These are phyloP conservation scores for Iguana delicatissima DNA, from an alignment of 2,797 vertebrate species.

Conservation along the genomic window DNA sequence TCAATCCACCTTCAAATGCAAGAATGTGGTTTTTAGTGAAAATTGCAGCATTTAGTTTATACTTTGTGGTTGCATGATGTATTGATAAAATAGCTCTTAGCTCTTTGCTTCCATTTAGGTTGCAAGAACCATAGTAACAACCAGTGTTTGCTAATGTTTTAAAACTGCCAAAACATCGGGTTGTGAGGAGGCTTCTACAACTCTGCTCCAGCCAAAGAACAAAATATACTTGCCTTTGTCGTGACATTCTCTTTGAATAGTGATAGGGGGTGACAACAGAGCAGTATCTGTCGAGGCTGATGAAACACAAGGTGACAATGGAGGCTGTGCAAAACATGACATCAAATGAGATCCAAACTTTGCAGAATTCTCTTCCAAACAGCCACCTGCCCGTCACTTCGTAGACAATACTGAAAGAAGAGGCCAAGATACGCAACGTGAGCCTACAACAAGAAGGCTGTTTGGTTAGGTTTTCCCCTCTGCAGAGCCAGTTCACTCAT, in stretches of 20 bases:
- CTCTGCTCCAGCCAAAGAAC: not conserved
- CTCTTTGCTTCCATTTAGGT: not conserved
- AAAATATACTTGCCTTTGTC: slow-evolving; percentile 69
- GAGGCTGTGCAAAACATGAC: slow-evolving; percentile 91
- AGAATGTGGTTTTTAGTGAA: not conserved
- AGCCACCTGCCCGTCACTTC: slow-evolving; percentile 80
- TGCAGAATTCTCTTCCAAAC: slow-evolving; percentile 83
- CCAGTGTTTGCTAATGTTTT: not conserved
- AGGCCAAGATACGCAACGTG: not conserved
- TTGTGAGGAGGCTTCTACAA: not conserved
- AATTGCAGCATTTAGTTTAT: not conserved
- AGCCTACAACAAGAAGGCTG: not conserved
- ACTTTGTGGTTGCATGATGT: not conserved
- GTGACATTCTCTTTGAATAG: slow-evolving; percentile 80
- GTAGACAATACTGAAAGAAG: slow-evolving; percentile 74
- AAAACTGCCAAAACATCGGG: not conserved
- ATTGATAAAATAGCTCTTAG: not conserved
- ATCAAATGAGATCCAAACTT: slow-evolving; percentile 89
- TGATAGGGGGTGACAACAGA: slow-evolving; percentile 77
- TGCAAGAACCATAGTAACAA: not conserved
- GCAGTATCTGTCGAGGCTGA: slow-evolving; percentile 89
- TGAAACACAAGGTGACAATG: slow-evolving; percentile 89
- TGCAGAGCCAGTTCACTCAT: not conserved
- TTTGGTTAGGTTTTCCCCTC: not conserved
- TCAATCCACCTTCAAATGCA: not conserved